Evolutionary conservation across 2,888 invertebrate genomes (phyloP), one percentile per base, ranked within the genome.

Genomic region (Pelosia muscerda): DNA sequence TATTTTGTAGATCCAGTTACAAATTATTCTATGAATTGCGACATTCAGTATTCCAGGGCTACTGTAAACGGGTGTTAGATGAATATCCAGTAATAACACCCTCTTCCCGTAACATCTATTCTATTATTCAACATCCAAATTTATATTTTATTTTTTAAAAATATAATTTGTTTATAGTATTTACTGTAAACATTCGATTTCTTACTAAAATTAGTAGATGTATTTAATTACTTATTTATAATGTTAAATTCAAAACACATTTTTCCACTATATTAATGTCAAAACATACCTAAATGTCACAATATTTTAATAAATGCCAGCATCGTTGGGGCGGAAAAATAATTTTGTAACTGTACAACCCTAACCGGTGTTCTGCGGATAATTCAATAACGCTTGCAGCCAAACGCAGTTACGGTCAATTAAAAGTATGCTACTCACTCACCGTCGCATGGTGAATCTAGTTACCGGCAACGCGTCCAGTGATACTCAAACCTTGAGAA

Each of bases 341-440:
- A 86, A 85, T 88, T 88, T 87, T 81, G 83, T 83, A 84, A 82
- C 86, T 87, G 84, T 73, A 79, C 86, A 84, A 83, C 88, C 85
- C 86, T 83, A 79, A 86, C 86, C 88, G 85, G 86, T 86, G 87
- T 84, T 85, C 88, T 81, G 85, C 83, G 84, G 71, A 90, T 93
- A 93, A 94, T 90, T 92, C 88, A 90, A 94, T 94, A 94, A 91
- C 88, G 93, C 90, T 92, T 91, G 93, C 92, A 93, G 91, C 90
- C 86, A 90, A 92, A 94, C 90, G 90, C 89, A 92, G 94, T 94
- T 94, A 93, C 89, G 87, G 92, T 89, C 94, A 94, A 94, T 94
- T 95, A 95, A 94, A 94, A 94, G 94, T 94, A 90, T 91, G 90
- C 92, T 88, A 89, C 89, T 93, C 92, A 88, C 90, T 87, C 89